Evolutionary conservation across 2,888 invertebrate genomes (phyloP), one percentile per base, ranked within the genome.

Genomic region (Macaria notata): DNA sequence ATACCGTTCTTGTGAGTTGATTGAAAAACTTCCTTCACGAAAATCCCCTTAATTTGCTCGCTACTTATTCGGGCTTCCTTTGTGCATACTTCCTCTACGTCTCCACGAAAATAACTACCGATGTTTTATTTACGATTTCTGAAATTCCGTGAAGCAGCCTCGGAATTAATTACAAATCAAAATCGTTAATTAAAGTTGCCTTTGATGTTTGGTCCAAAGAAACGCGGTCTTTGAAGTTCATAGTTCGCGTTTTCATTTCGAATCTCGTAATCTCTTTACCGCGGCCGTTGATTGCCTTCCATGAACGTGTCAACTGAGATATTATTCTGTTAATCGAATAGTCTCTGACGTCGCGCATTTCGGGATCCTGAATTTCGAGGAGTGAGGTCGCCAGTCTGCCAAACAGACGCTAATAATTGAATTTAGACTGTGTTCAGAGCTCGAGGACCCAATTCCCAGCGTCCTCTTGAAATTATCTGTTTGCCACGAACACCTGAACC

Each of bases 291-390:
- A 74, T 72, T 75, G 66, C 62, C 62, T 65, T 62, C 62, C 64
- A 56, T 61, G 66, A 66, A 69, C 71, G 69, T 74, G 70, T 70
- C 68, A 72, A 71, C 71, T 70, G 56, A 69, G 59, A 72, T 71
- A 73, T 72, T 66, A 74, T 73, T 68, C 65, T 58, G 68, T 60
- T 75, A 79, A 79, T 78, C 72, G 70, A 72, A 75, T 79, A 68
- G 67, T 63, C 69, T 66, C 66, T 63, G 68, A 67, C 66, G 70
- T 60, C 63, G 64, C 49, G 61, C 63, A 62, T 64, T 69, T 61
- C 60, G 61, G 54, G 59, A 61, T 62, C 65, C 58, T 57, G 64
- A 66, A 71, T 68, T 75, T 65, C 51, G 57, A 51, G 58, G 54
- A 66, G 61, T 64, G 56, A 57, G 62, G 63, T 63, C 62, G 63